These are phyloP conservation scores for Ormia ochracea DNA, from an alignment of 2,888 invertebrate species.

Conservation along the genomic window DNA sequence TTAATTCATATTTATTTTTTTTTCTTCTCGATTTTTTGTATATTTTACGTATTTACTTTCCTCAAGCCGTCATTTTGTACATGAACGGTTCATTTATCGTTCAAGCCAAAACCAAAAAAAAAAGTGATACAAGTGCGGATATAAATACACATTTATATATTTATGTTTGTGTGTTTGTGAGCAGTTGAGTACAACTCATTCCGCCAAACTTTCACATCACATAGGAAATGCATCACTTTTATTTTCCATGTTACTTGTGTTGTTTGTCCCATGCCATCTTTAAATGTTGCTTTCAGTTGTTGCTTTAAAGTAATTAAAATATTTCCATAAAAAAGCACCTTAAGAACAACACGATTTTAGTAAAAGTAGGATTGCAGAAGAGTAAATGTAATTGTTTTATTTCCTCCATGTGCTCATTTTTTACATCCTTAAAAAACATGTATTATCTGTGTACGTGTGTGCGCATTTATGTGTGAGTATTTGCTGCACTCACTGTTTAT, in stretches of 20 bases:
- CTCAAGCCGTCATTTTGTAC: too few species aligned
- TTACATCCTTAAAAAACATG: background rate
- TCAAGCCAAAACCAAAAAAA: too few species aligned
- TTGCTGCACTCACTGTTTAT: background rate
- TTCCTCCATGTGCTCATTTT: constrained; percentile 43
- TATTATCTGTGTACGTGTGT: background rate
- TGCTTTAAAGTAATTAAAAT: constrained; percentile 51
- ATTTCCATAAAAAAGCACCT: constrained; percentile 29
- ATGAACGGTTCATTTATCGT: too few species aligned
- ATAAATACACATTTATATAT: too few species aligned
- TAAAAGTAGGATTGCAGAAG: constrained; percentile 28
- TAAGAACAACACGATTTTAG: constrained; percentile 44
- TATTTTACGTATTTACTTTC: too few species aligned
- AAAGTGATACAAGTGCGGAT: too few species aligned
- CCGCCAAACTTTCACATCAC: constrained; percentile 30
- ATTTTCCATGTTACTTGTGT: background rate
- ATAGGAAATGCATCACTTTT: constrained; percentile 1
- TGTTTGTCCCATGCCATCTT: background rate
- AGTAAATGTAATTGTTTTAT: constrained; percentile 59
- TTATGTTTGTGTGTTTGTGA: background rate
- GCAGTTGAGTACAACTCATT: constrained; percentile 1
- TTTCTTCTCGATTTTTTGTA: too few species aligned
- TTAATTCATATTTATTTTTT: too few species aligned
- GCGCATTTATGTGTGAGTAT: background rate
- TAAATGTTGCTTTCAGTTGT: background rate